phyloP scores from a whole-genome alignment of 1,140 invertebrate genomes.

The Lepeophtheirus salmonis region DNA sequence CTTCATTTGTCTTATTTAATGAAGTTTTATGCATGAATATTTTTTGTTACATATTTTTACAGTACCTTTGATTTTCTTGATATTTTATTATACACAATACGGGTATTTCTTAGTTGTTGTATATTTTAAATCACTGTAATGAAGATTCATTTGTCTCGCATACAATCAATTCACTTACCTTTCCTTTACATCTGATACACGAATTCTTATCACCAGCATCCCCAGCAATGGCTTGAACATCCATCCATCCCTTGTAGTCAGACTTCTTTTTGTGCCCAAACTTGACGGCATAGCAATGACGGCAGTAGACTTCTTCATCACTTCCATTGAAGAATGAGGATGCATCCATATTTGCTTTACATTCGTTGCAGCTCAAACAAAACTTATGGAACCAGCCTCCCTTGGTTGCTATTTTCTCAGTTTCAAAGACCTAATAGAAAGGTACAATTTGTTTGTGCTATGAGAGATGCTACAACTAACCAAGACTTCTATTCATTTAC shows the following conservation, averaged over 20 bases:
- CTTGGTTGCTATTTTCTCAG: conserved; percentile 14
- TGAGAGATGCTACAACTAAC: too few species aligned
- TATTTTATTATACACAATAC: too few species aligned
- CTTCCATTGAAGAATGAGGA: conserved; percentile 16
- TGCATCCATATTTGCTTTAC: conserved; percentile 17
- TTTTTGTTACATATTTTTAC: too few species aligned
- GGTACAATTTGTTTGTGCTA: background rate
- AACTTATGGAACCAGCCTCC: conserved; percentile 8
- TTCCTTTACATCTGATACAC: conserved; percentile 16
- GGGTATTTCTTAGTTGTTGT: too few species aligned
- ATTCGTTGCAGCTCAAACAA: conserved; percentile 16
- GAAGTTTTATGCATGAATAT: too few species aligned
- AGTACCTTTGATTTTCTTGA: too few species aligned
- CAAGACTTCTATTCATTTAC: background rate
- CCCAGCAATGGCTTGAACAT: conserved; percentile 12
- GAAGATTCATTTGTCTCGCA: too few species aligned
- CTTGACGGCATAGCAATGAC: conserved; percentile 54
- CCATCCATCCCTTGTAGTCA: conserved; percentile 18
- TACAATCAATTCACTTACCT: too few species aligned
- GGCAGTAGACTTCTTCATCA: conserved; percentile 45
- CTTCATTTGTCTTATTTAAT: too few species aligned
- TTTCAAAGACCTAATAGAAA: conserved; percentile 13
- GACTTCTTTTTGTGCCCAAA: conserved; percentile 48
- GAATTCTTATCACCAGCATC: conserved; percentile 8
- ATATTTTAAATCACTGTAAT: too few species aligned